A percentile compares a stretch with the other conserved stretches of the same genome.
Evolutionary conservation across 2,888 invertebrate genomes (phyloP).

Genomic region (Phrixothrix hirtus): DNA sequence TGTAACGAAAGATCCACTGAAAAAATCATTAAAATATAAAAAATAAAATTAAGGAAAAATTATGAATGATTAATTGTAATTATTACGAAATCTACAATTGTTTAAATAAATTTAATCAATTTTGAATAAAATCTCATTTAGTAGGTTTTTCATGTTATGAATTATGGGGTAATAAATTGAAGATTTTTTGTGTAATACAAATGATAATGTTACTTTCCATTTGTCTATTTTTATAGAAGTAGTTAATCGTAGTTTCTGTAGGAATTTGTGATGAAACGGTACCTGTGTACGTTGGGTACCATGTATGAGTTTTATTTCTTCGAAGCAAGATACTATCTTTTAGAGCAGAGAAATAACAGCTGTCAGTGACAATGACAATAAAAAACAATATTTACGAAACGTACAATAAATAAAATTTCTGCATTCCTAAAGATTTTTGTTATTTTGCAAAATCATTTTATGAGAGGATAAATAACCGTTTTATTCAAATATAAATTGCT

Average conservation of each 20-base stretch:
- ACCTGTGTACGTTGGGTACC: conserved; percentile 2
- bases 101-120: too few species aligned
- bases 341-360: conserved; percentile 4
- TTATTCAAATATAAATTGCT: conserved; percentile 31
- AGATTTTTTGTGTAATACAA: neutral
- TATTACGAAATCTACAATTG: too few species aligned
- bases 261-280: conserved; percentile 8
- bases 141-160: too few species aligned
- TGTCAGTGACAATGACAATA: conserved; percentile 11
- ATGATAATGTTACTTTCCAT: neutral
- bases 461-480: conserved; percentile 20
- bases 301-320: conserved; percentile 7
- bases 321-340: conserved; percentile 8
- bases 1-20: too few species aligned
- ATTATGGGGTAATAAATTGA: too few species aligned
- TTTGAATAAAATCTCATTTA: too few species aligned
- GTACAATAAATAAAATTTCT: conserved; percentile 11
- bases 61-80: too few species aligned
- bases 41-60: too few species aligned
- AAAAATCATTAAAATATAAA: too few species aligned
- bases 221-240: conserved; percentile 2
- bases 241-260: neutral
- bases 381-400: conserved; percentile 12
- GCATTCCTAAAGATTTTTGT: conserved; percentile 6
- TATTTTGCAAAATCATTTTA: conserved; percentile 15